These are phyloP conservation scores for Formica selysi DNA, from an alignment of 1,140 invertebrate species.

Conservation along the genomic window DNA sequence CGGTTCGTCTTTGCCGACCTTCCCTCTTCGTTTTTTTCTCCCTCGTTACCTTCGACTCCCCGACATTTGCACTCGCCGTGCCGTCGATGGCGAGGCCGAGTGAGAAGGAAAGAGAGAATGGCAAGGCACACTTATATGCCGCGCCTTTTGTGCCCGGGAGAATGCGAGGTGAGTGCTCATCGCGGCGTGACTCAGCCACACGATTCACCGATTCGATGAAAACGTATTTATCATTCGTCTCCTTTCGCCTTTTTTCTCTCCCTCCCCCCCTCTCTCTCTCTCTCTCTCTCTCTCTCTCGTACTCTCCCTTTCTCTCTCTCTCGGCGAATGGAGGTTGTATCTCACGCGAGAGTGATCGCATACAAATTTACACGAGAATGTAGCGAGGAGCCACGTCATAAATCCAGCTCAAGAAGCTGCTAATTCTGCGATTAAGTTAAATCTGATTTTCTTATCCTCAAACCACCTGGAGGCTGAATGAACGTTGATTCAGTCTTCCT, in stretches of 20 bases:
- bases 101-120: constrained; percentile 39
- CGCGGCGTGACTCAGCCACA: constrained; percentile 69
- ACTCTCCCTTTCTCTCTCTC: not conserved
- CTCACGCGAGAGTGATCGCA: constrained; percentile 7
- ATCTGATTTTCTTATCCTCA: constrained; percentile 52
- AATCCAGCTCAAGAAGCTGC: constrained; percentile 47
- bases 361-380: constrained; percentile 42
- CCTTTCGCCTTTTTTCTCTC: not conserved
- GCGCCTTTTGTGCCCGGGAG: constrained; percentile 69
- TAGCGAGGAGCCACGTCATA: constrained; percentile 3
- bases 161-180: constrained; percentile 64
- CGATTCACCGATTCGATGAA: constrained; percentile 71
- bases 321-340: constrained; percentile 21
- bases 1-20: constrained; percentile 30
- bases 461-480: constrained; percentile 21
- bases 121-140: constrained; percentile 61
- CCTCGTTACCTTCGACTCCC: constrained; percentile 73
- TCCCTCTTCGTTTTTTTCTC: constrained; percentile 50
- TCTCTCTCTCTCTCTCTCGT: not conserved
- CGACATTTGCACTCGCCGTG: constrained; percentile 71
- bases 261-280: not conserved
- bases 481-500: constrained; percentile 1
- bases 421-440: constrained; percentile 58
- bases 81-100: not conserved
- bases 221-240: constrained; percentile 67